Evolutionary conservation across 2,888 invertebrate species (phyloP).

Genomic region (Meloe dianella): DNA sequence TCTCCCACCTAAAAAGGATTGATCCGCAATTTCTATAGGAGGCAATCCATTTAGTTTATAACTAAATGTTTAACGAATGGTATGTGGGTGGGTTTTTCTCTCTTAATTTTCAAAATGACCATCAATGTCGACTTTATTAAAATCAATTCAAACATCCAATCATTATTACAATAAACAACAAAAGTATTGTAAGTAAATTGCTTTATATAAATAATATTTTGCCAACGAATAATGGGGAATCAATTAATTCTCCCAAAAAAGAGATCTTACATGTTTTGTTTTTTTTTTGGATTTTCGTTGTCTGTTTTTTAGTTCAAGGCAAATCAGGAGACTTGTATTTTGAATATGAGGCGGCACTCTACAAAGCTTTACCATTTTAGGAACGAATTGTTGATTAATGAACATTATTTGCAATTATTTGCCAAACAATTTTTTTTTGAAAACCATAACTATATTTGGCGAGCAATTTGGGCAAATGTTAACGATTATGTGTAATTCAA

Average conservation of each 20-base stretch:
- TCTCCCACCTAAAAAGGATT: slow-evolving; percentile 39
- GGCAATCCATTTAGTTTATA: slow-evolving; percentile 35
- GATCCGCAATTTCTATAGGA: slow-evolving; percentile 36
- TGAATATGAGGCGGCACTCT: neutral
- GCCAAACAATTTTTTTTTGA: too few species aligned
- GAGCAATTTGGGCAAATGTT: neutral
- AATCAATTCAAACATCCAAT: neutral
- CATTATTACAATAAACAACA: neutral
- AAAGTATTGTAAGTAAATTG: neutral
- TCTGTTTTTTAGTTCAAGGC: neutral
- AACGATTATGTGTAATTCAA: neutral
- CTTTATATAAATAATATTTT: neutral
- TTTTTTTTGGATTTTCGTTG: neutral
- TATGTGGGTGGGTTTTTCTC: slow-evolving; percentile 34
- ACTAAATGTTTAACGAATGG: slow-evolving; percentile 34
- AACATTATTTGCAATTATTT: slow-evolving; percentile 1
- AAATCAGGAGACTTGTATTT: neutral
- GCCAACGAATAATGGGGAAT: neutral
- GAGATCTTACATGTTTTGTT: too few species aligned
- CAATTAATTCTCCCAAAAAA: neutral
- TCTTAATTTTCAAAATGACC: neutral
- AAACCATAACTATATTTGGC: neutral
- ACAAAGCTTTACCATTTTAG: slow-evolving; percentile 5
- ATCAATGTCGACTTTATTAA: neutral
- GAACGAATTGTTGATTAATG: slow-evolving; percentile 5